Percentiles rank a stretch among this genome's conserved stretches.
Conservation (phyloP, 2,888 invertebrate species). For the Drosophila stalkeri region DNA sequence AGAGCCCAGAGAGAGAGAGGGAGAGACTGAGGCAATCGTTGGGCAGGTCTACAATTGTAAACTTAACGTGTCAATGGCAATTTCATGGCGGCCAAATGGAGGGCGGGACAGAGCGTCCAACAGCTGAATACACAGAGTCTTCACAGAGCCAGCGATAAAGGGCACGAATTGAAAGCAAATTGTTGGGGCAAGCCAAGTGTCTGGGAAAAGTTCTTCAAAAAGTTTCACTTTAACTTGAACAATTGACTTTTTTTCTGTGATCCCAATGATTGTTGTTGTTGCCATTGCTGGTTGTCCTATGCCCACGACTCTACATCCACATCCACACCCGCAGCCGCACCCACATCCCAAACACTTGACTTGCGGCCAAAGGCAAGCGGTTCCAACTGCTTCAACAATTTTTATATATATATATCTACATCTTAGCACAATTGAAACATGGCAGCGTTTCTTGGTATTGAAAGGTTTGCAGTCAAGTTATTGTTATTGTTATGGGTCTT, state of each 20-base stretch:
- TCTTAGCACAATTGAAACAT: slow-evolving; percentile 72
- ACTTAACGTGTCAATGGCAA: slow-evolving; percentile 82
- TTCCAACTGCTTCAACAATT: slow-evolving; percentile 51
- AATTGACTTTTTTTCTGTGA: slow-evolving; percentile 74
- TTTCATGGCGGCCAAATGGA: slow-evolving; percentile 41
- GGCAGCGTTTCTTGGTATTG: slow-evolving; percentile 73
- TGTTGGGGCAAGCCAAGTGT: slow-evolving; percentile 62
- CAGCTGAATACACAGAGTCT: slow-evolving; percentile 51
- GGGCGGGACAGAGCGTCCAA: slow-evolving; percentile 32
- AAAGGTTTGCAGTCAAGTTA: slow-evolving; percentile 79
- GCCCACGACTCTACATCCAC: slow-evolving; percentile 11
- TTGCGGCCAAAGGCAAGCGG: slow-evolving; percentile 67
- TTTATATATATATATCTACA: slow-evolving; percentile 16
- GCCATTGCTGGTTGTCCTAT: slow-evolving; percentile 36
- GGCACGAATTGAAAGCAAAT: slow-evolving; percentile 69
- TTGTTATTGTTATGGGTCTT: slow-evolving; percentile 79
- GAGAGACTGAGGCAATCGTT: slow-evolving; percentile 12
- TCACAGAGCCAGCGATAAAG: slow-evolving; percentile 58
- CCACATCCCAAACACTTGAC: slow-evolving; percentile 61
- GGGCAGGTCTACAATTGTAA: slow-evolving; percentile 69
- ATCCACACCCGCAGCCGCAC: slow-evolving; percentile 10
- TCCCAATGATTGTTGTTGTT: slow-evolving; percentile 32
- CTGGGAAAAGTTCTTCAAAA: slow-evolving; percentile 76
- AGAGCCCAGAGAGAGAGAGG: too few species aligned
- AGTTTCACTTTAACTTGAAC: slow-evolving; percentile 79